Evolutionary conservation across 2,113 vertebrate genomes (phyloP), one percentile per base, ranked within the genome.

Genomic region (Terrapene triunguis): DNA sequence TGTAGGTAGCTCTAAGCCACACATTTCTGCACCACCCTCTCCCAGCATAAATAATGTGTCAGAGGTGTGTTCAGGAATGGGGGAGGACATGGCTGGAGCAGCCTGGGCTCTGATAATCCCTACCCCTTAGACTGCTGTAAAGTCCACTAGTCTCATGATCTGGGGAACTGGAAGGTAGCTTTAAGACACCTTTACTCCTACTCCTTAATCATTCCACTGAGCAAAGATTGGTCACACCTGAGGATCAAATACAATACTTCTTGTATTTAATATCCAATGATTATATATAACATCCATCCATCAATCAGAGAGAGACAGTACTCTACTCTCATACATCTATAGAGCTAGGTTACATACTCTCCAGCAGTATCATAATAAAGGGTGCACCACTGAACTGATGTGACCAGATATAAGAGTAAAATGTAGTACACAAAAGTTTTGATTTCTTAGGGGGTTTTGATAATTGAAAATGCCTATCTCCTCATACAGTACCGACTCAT

Each of bases 251-350:
- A 16, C 12, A 62, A 62, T 32, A 65, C 86, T 80, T 86, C 3
- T 21, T 29, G 12, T 38, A 84, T 92, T 90, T n/a, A 76, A 55
- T 0, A 0, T 35, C 80, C 6, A 76, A 80, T 76, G 17, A 44
- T 57, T 2, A 38, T 47, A 38, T 47, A 65, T 44, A 29, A 35
- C 17, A 50, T 24, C 17, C 21, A 53, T 82, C 29, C 91, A 50
- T 8, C 1, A 9, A 50, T 8, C 1, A 11, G 29, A 90, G 13
- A 88, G 29, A 47, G 2, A 2, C 2, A 0, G 8, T 38, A 10
- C 2, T 54, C 22, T 89, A 11, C 8, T 35, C 27, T 50, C 42
- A 27, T 10, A 22, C 1, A 50, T 69, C 48, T 83, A 27, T 32
- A 35, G 32, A 35, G 14, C 14, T 35, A 65, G 13, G 29, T 62